Evolutionary conservation across 2,888 invertebrate genomes (phyloP).

Genomic region (Plagodis dolabraria): DNA sequence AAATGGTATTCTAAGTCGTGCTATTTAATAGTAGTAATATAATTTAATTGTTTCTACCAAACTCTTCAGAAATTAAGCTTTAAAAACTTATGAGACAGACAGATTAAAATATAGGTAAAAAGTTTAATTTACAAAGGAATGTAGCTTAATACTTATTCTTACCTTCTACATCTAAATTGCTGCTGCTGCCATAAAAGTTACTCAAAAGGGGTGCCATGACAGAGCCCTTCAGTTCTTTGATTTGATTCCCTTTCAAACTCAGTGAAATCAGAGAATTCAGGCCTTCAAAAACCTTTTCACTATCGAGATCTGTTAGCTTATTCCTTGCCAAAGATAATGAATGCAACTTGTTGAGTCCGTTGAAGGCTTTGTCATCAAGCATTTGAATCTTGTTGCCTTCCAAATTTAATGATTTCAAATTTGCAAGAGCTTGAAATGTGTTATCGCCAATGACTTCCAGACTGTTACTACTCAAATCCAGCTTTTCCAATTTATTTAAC

Average conservation of each 20-base stretch:
- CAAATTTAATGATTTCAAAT: slow-evolving; percentile 63
- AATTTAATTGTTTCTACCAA: too few relatives aligned
- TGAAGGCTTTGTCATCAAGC: slow-evolving; percentile 74
- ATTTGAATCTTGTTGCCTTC: slow-evolving; percentile 76
- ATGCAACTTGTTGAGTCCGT: slow-evolving; percentile 60
- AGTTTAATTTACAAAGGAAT: too few relatives aligned
- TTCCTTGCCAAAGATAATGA: slow-evolving; percentile 68
- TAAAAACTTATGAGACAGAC: too few relatives aligned
- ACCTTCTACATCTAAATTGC: slow-evolving; percentile 74
- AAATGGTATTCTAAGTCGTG: too few relatives aligned
- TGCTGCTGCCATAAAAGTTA: slow-evolving; percentile 60
- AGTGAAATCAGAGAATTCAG: slow-evolving; percentile 56
- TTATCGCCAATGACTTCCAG: slow-evolving; percentile 91
- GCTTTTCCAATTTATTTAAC: slow-evolving; percentile 86
- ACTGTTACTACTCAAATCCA: slow-evolving; percentile 89
- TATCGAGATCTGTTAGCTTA: slow-evolving; percentile 60
- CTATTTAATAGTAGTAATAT: too few relatives aligned
- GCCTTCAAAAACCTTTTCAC: slow-evolving; percentile 61
- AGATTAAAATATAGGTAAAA: too few relatives aligned
- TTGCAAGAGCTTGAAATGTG: slow-evolving; percentile 83
- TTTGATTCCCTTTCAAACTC: slow-evolving; percentile 66
- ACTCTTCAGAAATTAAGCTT: too few relatives aligned
- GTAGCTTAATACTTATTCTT: not conserved
- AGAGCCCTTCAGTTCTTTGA: slow-evolving; percentile 58
- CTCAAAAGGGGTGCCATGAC: slow-evolving; percentile 65